Conservation (phyloP, 2,888 invertebrate genomes). For the Lissonota sp. region DNA sequence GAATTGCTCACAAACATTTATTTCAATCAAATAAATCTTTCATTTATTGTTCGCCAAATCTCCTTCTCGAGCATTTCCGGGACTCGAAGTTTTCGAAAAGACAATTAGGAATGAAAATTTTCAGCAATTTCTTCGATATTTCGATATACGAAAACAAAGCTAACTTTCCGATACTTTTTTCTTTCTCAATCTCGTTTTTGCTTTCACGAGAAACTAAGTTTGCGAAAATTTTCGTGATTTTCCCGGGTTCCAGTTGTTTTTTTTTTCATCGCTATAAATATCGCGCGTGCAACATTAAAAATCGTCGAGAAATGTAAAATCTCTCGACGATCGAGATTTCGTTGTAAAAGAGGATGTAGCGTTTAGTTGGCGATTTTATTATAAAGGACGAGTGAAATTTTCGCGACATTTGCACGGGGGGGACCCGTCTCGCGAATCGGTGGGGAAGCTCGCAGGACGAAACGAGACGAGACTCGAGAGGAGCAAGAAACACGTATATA, state of each 20-base stretch:
- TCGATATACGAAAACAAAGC: no score
- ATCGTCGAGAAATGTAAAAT: conserved; percentile 69
- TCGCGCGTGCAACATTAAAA: conserved; percentile 50
- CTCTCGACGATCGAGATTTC: neutral
- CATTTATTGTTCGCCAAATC: no score
- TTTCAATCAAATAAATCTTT: no score
- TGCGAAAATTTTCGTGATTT: no score
- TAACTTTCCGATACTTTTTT: no score
- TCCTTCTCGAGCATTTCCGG: no score
- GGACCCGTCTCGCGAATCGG: conserved; percentile 65
- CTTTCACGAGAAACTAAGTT: no score
- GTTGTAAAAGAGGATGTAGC: neutral
- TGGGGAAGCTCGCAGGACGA: conserved; percentile 54
- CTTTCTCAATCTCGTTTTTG: conserved; percentile 6
- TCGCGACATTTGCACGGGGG: conserved; percentile 66
- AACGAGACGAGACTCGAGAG: conserved; percentile 46
- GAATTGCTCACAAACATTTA: no score
- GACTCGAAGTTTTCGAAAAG: no score
- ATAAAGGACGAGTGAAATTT: conserved; percentile 63
- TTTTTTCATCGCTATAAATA: neutral
- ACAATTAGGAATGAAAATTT: no score
- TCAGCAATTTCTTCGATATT: no score
- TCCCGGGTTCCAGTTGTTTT: no score
- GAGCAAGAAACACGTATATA: conserved; percentile 37
- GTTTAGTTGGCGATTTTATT: neutral